These are phyloP conservation scores for Neotoma lepida DNA, from an alignment of 2,113 vertebrate genomes.

Conservation along the genomic window DNA sequence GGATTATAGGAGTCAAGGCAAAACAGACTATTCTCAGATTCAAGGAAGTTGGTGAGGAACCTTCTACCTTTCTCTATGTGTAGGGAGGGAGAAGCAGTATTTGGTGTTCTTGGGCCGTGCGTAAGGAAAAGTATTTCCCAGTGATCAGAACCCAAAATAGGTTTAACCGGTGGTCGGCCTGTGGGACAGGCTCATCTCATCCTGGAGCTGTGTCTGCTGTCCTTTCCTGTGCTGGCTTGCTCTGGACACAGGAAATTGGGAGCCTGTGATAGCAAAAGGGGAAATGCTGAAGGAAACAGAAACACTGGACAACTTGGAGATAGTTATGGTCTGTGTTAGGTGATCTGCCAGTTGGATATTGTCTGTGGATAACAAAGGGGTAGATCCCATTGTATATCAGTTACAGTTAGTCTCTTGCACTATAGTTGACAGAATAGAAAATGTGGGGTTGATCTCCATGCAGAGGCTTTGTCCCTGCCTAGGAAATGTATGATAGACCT, in stretches of 20 bases:
- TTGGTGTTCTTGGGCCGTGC: not conserved
- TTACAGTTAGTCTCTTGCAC: constrained; percentile 23
- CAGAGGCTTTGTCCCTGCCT: not conserved
- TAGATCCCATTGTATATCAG: not conserved
- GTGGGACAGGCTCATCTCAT: not conserved
- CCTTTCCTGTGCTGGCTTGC: not conserved
- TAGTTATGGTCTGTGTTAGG: not conserved
- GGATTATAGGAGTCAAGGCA: constrained; percentile 5
- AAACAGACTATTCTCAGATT: constrained; percentile 13
- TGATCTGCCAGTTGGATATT: not conserved
- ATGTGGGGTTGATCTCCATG: not conserved
- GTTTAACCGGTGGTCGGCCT: not conserved
- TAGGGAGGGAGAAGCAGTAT: not conserved
- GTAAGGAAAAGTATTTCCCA: constrained; percentile 12
- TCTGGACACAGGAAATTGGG: not conserved
- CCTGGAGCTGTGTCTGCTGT: not conserved
- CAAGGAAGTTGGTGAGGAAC: not conserved
- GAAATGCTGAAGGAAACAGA: constrained; percentile 25
- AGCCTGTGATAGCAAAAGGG: not conserved
- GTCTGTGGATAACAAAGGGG: not conserved
- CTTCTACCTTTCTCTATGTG: not conserved
- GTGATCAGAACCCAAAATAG: not conserved
- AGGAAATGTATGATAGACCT: not conserved
- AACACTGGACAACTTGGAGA: not conserved
- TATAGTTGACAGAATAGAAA: not conserved